phyloP scores from a whole-genome alignment of 2,113 vertebrate genomes.

The Dunckerocampus dactyliophorus region DNA sequence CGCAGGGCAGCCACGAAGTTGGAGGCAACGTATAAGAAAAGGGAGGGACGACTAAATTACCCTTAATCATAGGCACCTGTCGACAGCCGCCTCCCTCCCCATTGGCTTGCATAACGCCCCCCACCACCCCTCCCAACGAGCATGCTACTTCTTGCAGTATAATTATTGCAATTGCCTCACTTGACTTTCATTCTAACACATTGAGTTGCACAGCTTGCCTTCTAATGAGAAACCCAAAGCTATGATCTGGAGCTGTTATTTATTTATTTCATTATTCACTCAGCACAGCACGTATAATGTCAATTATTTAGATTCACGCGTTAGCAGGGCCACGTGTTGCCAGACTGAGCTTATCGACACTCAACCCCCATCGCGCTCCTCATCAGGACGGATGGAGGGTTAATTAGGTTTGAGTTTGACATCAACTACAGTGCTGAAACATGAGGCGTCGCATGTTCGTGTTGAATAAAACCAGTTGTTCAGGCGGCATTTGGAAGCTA shows the following conservation, averaged over 20 bases:
- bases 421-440: conserved; percentile 29
- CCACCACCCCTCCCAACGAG: conserved; percentile 6
- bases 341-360: conserved; percentile 40
- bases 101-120: conserved; percentile 41
- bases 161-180: conserved; percentile 69
- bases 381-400: conserved; percentile 35
- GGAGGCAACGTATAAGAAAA: conserved; percentile 52
- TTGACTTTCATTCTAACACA: conserved; percentile 63
- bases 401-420: conserved; percentile 58
- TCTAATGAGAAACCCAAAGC: conserved; percentile 65
- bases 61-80: conserved; percentile 79
- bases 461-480: not conserved
- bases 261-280: conserved; percentile 68
- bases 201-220: conserved; percentile 58
- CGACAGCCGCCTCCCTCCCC: conserved; percentile 62
- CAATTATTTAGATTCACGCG: conserved; percentile 69
- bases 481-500: too few relatives aligned
- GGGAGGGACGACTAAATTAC: conserved; percentile 73
- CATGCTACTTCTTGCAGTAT: conserved; percentile 41
- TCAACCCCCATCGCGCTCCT: conserved; percentile 31
- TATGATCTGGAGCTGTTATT: conserved; percentile 60
- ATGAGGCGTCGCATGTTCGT: conserved; percentile 1
- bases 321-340: conserved; percentile 35
- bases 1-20: conserved; percentile 55
- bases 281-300: conserved; percentile 67